Evolutionary conservation across 2,888 invertebrate genomes (phyloP), one percentile per base, ranked within the genome.

Genomic region (Clitarchus hookeri): DNA sequence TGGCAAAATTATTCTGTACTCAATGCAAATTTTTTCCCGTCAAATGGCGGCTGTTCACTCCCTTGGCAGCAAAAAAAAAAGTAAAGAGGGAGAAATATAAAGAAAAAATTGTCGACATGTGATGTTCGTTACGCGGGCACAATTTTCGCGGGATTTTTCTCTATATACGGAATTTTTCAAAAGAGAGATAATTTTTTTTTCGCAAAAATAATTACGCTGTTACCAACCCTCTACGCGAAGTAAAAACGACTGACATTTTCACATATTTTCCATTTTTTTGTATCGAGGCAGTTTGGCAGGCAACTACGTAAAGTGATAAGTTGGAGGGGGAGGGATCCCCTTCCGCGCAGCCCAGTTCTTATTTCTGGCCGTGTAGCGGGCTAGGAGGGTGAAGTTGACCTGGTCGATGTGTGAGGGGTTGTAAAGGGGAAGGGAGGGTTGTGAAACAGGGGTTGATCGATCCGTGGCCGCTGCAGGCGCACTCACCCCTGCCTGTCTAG

Each of bases 371-470:
- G 48, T 16, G 12, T 11, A 48, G 48, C 48, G 48, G 48, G 48
- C 16, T 13, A 11, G 48, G 48, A 48, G 48, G 48, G 48, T 16
- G 48, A 13, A 48, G 48, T 48, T 48, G 48, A 48, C 4, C 48
- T 48, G 6, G 48, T 48, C 48, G 48, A 48, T 48, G 48, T 16
- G 48, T 16, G 48, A 48, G 48, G 48, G 48, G 48, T 48, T 48
- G 48, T 2, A 48, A 48, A 48, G 48, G 48, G 48, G 48, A 16
- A 16, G 16, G n/a, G n/a, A n/a, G 65, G 65, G n/a, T 11, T 65
- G 65, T 65, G n/a, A 19, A n/a, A 65, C 65, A n/a, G 65, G 65
- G 65, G 65, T 65, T 65, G 65, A 65, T 65, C 65, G 65, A 65
- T 23, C 23, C 65, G n/a, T n/a, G 65, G 65, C n/a, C 65, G 16